Percentiles rank a stretch among this genome's conserved stretches.
These are phyloP conservation scores for Panthera uncia DNA, from an alignment of 2,113 vertebrate species.

Conservation along the genomic window DNA sequence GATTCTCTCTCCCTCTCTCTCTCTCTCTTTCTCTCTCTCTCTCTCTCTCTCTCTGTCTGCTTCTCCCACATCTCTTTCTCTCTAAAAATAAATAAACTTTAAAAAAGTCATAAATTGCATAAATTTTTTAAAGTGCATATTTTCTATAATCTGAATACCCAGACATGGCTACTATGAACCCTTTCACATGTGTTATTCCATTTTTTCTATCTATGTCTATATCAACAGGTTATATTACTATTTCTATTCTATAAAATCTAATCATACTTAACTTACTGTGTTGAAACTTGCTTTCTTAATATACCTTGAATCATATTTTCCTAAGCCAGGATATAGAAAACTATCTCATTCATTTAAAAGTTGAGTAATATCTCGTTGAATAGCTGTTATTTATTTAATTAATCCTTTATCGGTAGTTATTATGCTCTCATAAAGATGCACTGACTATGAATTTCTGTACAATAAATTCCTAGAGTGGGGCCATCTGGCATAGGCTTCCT, in stretches of 20 bases:
- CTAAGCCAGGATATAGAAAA: neutral
- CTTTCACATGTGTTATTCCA: neutral
- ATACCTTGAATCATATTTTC: neutral
- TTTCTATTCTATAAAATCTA: neutral
- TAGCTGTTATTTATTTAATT: neutral
- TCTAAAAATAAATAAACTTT: neutral
- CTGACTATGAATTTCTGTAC: neutral
- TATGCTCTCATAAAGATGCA: neutral
- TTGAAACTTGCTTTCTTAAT: neutral
- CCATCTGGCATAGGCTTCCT: neutral
- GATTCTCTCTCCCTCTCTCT: neutral
- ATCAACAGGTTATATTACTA: neutral
- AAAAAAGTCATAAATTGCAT: neutral
- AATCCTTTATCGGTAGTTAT: neutral
- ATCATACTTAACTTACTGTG: neutral
- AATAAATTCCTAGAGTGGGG: neutral
- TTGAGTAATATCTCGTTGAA: neutral
- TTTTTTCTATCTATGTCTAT: neutral
- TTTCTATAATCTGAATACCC: neutral
- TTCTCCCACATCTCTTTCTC: neutral
- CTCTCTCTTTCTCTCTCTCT: neutral
- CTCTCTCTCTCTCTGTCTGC: neutral
- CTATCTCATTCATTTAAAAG: neutral
- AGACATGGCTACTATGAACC: neutral
- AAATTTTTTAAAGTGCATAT: neutral